A percentile compares a stretch with the other conserved stretches of the same genome.
These are phyloP conservation scores for Pherbina coryleti DNA, from an alignment of 2,888 invertebrate genomes.

Conservation along the genomic window DNA sequence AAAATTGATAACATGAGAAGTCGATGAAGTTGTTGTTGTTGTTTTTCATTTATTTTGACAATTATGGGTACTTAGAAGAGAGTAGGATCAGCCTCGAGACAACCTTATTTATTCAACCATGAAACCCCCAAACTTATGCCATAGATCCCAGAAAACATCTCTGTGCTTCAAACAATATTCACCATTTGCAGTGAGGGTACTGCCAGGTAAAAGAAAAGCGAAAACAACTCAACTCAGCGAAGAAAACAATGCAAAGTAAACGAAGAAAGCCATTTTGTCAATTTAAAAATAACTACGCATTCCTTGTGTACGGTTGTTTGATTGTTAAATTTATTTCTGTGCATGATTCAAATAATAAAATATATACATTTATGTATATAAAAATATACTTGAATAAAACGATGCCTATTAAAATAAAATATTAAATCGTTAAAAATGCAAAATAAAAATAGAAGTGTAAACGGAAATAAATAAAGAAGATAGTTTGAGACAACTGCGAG, in stretches of 20 bases:
- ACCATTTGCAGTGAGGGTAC: neutral
- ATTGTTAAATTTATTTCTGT: conserved; percentile 35
- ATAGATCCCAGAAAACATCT: too few relatives aligned
- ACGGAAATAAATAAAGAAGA: neutral
- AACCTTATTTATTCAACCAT: too few relatives aligned
- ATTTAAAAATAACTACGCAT: conserved; percentile 62
- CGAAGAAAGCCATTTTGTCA: conserved; percentile 51
- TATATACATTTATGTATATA: neutral
- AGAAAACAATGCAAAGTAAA: conserved; percentile 34
- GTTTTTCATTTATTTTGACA: too few relatives aligned
- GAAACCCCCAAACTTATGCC: too few relatives aligned
- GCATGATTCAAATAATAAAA: neutral
- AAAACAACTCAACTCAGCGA: conserved; percentile 24
- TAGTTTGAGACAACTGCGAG: neutral
- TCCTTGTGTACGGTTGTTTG: conserved; percentile 51
- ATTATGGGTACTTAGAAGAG: too few relatives aligned
- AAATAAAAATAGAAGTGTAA: neutral
- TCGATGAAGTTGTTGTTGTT: too few relatives aligned
- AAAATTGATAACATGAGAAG: too few relatives aligned
- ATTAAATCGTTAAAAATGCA: neutral
- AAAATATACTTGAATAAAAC: neutral
- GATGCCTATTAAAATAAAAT: neutral
- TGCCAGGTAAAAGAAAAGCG: neutral
- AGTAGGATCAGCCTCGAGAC: too few relatives aligned
- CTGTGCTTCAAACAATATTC: too few relatives aligned